Evolutionary conservation across 2,797 vertebrate species (phyloP).

Genomic region (Channallabes apus): DNA sequence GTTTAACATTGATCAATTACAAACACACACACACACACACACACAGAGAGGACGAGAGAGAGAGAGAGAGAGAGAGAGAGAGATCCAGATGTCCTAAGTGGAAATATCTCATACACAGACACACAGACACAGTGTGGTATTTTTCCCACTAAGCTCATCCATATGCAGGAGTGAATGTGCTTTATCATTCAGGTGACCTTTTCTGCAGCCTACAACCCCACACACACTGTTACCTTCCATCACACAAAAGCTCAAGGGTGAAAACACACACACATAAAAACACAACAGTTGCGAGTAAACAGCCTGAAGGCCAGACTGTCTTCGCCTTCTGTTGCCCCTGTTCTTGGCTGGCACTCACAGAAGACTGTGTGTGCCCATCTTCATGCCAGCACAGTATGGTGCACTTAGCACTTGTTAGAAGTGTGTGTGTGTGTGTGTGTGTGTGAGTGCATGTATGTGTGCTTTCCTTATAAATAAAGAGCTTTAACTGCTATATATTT

Average conservation of each 20-base stretch:
- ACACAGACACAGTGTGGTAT: slow-evolving; percentile 27
- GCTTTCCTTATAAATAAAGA: neutral
- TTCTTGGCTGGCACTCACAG: slow-evolving; percentile 28
- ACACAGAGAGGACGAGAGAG: neutral
- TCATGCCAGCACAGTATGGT: slow-evolving; percentile 28
- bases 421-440: slow-evolving; percentile 18
- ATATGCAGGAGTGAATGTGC: slow-evolving; percentile 23
- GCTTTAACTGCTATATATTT: neutral
- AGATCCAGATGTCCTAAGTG: slow-evolving; percentile 48
- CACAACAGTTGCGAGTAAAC: slow-evolving; percentile 33
- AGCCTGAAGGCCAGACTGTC: slow-evolving; percentile 11
- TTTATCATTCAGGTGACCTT: slow-evolving; percentile 38
- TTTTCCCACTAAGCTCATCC: slow-evolving; percentile 18
- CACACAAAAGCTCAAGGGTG: slow-evolving; percentile 54
- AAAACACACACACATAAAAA: slow-evolving; percentile 41
- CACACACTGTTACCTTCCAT: slow-evolving; percentile 42
- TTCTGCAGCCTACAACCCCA: slow-evolving; percentile 23
- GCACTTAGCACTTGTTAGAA: slow-evolving; percentile 22
- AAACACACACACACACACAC: slow-evolving; percentile 47
- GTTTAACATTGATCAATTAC: neutral
- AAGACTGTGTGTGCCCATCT: slow-evolving; percentile 19
- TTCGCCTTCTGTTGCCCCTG: slow-evolving; percentile 28
- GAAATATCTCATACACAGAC: slow-evolving; percentile 45
- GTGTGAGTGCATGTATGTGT: neutral
- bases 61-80: neutral